These are phyloP conservation scores for Microcebus jonahi DNA, from an alignment of 2,113 vertebrate genomes.

Conservation along the genomic window DNA sequence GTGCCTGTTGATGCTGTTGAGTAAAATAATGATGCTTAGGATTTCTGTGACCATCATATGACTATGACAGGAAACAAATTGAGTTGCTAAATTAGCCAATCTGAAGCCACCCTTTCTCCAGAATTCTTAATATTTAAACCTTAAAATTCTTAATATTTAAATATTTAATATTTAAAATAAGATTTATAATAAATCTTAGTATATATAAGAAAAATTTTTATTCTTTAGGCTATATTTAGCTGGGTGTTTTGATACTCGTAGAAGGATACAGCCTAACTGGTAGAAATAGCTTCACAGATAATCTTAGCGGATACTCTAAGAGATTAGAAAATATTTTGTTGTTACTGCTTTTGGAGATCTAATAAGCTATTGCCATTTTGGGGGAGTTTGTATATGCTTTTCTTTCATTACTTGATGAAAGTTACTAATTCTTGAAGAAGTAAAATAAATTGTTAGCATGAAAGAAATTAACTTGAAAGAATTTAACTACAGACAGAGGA, in stretches of 20 bases:
- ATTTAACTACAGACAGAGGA: conserved; percentile 54
- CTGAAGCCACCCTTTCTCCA: neutral
- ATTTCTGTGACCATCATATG: neutral
- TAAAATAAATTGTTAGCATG: conserved; percentile 32
- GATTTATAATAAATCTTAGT: neutral
- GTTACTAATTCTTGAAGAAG: conserved; percentile 54
- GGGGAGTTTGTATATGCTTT: neutral
- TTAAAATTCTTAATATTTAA: neutral
- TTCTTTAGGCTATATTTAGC: neutral
- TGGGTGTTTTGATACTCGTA: neutral
- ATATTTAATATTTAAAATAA: too few species aligned
- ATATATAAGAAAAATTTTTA: neutral
- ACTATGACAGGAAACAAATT: neutral
- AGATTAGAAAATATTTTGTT: conserved; percentile 16
- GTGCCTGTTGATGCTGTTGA: neutral
- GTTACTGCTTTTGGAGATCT: neutral
- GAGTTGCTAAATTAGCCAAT: neutral
- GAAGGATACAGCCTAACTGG: neutral
- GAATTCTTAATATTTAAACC: neutral
- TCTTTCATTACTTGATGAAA: conserved; percentile 28
- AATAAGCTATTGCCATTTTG: neutral
- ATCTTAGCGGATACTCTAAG: neutral
- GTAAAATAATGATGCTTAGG: neutral
- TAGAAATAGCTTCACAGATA: neutral
- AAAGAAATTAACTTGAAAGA: conserved; percentile 43